Conservation (phyloP, 2,888 invertebrate genomes). For the Yponomeuta sedellus region DNA sequence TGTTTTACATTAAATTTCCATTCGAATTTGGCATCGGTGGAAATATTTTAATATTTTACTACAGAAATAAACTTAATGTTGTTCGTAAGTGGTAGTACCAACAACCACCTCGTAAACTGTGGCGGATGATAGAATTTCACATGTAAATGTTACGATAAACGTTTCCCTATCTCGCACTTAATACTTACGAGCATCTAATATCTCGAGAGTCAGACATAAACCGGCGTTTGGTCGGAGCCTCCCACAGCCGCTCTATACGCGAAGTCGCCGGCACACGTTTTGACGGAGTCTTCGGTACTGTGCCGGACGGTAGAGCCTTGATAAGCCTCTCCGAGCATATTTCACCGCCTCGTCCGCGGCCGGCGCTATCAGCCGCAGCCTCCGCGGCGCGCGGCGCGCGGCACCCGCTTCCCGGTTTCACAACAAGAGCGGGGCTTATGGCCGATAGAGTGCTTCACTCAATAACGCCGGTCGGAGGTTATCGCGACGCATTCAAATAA, state of each 20-base stretch:
- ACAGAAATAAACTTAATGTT: neutral
- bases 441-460: neutral
- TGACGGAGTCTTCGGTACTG: neutral
- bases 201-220: neutral
- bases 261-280: neutral
- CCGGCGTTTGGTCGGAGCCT: neutral
- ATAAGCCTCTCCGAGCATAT: neutral
- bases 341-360: neutral
- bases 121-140: neutral
- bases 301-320: neutral
- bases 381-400: neutral
- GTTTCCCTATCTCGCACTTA: neutral
- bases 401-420: neutral
- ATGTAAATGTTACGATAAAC: neutral
- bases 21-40: neutral
- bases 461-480: neutral
- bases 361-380: neutral
- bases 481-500: neutral
- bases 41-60: conserved; percentile 1
- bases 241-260: neutral
- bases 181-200: conserved; percentile 5
- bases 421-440: neutral
- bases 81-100: neutral
- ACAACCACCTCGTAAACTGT: neutral
- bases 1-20: conserved; percentile 2